Evolutionary conservation across 2,797 vertebrate species (phyloP).

Genomic region (Myripristis murdjan): DNA sequence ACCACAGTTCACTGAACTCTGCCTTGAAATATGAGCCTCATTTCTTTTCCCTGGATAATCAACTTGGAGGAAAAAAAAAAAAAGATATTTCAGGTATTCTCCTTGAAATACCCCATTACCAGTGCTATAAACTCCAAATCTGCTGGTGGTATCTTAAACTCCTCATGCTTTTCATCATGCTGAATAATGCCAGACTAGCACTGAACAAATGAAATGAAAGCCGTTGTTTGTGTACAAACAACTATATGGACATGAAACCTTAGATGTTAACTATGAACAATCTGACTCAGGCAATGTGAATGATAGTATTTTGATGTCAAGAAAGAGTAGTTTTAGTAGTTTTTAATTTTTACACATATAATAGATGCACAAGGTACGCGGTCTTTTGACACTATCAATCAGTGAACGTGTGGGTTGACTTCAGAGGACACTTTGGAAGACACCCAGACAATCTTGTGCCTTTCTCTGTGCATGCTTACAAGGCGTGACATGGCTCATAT

Average conservation of each 20-base stretch:
- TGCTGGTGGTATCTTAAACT: slow-evolving; percentile 55
- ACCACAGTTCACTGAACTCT: slow-evolving; percentile 77
- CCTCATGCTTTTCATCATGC: slow-evolving; percentile 24
- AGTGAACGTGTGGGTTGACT: neutral
- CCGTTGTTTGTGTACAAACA: slow-evolving; percentile 51
- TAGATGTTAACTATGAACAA: neutral
- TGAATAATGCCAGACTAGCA: slow-evolving; percentile 57
- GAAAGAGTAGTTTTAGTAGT: slow-evolving; percentile 56
- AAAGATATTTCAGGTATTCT: slow-evolving; percentile 64
- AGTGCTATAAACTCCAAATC: neutral
- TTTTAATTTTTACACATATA: too few species aligned
- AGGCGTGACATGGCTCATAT: neutral
- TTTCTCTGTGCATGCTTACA: neutral
- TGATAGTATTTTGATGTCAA: neutral
- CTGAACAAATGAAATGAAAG: slow-evolving; percentile 67
- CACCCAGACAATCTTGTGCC: neutral
- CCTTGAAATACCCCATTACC: slow-evolving; percentile 72
- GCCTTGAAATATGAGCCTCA: slow-evolving; percentile 74
- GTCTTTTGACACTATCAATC: neutral
- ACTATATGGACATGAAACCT: slow-evolving; percentile 31
- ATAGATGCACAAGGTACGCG: too few species aligned
- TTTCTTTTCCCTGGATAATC: slow-evolving; percentile 75
- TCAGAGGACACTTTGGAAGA: neutral
- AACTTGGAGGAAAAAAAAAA: slow-evolving; percentile 52
- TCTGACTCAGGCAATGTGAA: neutral